These are phyloP conservation scores for Orius laevigatus DNA, from an alignment of 1,140 invertebrate species.

Conservation along the genomic window DNA sequence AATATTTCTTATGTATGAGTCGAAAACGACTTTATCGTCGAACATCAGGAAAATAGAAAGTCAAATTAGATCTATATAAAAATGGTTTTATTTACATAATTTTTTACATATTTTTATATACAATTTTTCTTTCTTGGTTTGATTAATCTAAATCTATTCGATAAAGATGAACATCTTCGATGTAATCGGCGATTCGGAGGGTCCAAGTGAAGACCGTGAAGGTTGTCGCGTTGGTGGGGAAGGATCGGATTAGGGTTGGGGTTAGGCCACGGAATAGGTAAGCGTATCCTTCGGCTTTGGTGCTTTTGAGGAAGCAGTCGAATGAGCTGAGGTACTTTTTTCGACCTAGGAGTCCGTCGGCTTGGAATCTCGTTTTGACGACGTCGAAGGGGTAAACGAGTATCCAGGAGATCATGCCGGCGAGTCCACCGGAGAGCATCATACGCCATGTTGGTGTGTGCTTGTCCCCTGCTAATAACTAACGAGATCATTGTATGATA, in stretches of 20 bases:
- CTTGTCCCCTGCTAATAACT: constrained; percentile 21
- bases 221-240: constrained; percentile 82
- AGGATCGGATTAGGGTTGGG: constrained; percentile 65
- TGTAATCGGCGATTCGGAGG: constrained; percentile 27
- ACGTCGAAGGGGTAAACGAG: constrained; percentile 77
- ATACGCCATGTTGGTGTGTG: constrained; percentile 33
- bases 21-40: too few species aligned
- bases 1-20: too few species aligned
- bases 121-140: too few species aligned
- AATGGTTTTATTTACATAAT: too few species aligned
- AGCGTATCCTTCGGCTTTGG: constrained; percentile 44
- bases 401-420: constrained; percentile 73
- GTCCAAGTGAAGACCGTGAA: constrained; percentile 73
- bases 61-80: too few species aligned
- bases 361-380: constrained; percentile 74
- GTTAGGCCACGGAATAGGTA: constrained; percentile 53
- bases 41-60: too few species aligned
- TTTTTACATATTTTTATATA: too few species aligned
- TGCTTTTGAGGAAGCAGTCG: constrained; percentile 54
- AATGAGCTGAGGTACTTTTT: constrained; percentile 53
- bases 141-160: too few species aligned
- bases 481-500: constrained; percentile 19
- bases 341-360: constrained; percentile 38
- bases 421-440: constrained; percentile 60
- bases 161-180: neutral